Evolutionary conservation across 2,888 invertebrate genomes (phyloP), one percentile per base, ranked within the genome.

Genomic region (Asteroscopus sphinx): DNA sequence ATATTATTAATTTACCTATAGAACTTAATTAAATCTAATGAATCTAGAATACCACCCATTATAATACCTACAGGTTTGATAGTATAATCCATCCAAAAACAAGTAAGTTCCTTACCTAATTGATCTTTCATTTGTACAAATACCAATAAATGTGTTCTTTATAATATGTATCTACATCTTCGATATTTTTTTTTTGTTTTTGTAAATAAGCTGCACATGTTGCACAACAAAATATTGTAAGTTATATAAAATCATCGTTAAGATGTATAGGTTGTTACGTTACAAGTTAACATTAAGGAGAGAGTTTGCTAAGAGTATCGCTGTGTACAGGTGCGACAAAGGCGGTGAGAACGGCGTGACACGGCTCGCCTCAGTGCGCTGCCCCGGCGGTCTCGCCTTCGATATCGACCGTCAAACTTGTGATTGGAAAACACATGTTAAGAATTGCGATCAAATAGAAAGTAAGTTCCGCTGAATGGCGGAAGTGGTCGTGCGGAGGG

Each of bases 381-480:
- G 98, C 94, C 98, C 98, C 82, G 96, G 96, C 87, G 97, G 98
- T 92, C 96, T 98, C 90, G 98, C 97, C 87, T 98, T 98, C 95
- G 98, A 98, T 96, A 97, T 98, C 92, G 96, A 97, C 92, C 96
- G 98, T 85, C 98, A 98, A 95, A 98, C 98, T 85, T 98, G 98
- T 95, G 98, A 98, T 95, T 98, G 98, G 98, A 98, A 97, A 96
- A 96, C 98, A 89, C 96, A 98, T 96, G 98, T 98, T 95, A 98
- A 98, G 96, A 98, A 98, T 96, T 98, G 98, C 96, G 97, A 98
- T 95, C 95, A 96, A 94, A 83, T 97, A 95, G 98, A 98, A 96
- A 98, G 98, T 98, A 97, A 98, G 98, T 96, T 93, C 87, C 82
- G 80, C 74, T 76, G 58, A 79, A 83, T 79, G 68, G 68, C 83